Percentiles rank a stretch among this genome's conserved stretches.
phyloP scores from a whole-genome alignment of 2,113 vertebrate species.

The Xenopus laevis region DNA sequence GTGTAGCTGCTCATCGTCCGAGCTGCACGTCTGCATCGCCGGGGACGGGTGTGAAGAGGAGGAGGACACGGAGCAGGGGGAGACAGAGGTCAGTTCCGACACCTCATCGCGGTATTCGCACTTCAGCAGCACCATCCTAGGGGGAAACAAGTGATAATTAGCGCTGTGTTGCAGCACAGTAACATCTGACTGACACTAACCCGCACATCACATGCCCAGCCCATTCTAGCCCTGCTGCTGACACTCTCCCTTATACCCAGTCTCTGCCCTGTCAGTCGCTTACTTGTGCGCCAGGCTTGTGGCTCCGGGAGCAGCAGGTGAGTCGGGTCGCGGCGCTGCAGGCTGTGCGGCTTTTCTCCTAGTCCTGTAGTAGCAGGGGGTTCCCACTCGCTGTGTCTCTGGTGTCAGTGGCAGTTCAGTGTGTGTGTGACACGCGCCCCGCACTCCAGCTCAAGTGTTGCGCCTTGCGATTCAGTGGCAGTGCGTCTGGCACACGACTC shows the following conservation, averaged over 20 bases:
- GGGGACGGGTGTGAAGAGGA: constrained; percentile 46
- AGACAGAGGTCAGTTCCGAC: constrained; percentile 46
- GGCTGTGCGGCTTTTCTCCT: no score
- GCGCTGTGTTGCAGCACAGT: neutral
- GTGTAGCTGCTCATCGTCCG: neutral
- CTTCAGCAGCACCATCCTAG: constrained; percentile 61
- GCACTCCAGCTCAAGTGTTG: constrained; percentile 40
- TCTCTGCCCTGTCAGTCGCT: no score
- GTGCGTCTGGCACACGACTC: constrained; percentile 73
- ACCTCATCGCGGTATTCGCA: constrained; percentile 56
- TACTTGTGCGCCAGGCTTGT: no score
- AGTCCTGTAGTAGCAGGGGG: no score
- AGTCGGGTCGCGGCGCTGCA: no score
- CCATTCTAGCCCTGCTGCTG: no score
- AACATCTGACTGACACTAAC: no score
- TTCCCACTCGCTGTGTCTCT: no score
- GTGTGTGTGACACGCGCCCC: constrained; percentile 6
- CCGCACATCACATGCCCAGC: no score
- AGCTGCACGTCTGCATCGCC: constrained; percentile 47
- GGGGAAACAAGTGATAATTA: neutral
- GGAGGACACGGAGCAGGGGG: constrained; percentile 51
- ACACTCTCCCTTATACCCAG: no score
- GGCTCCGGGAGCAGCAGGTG: no score
- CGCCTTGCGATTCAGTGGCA: constrained; percentile 61
- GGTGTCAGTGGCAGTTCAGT: no score